Conservation (phyloP, 2,113 vertebrate species). For the Anser brachyrhynchus region DNA sequence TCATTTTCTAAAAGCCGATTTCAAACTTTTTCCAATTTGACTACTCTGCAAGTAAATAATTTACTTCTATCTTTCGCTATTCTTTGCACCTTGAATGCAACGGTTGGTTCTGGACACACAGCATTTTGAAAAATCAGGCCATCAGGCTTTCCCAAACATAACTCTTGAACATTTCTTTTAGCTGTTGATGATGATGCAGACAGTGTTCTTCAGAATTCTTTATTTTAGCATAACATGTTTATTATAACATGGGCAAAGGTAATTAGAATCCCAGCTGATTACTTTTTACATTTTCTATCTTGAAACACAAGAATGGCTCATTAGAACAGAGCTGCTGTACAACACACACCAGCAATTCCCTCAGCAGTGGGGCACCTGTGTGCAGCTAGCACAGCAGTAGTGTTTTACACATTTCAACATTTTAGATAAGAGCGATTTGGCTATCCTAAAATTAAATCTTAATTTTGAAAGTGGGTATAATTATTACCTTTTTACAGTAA, state of each 20-base stretch:
- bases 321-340: background rate
- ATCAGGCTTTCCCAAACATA: background rate
- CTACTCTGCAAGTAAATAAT: background rate
- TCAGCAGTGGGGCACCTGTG: background rate
- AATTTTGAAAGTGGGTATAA: background rate
- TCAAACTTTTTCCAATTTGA: background rate
- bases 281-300: background rate
- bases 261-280: conserved; percentile 11
- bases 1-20: background rate
- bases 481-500: background rate
- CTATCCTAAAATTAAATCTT: background rate
- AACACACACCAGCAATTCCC: background rate
- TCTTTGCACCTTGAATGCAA: background rate
- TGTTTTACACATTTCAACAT: background rate
- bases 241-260: background rate
- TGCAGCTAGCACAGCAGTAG: background rate
- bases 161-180: background rate
- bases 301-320: background rate
- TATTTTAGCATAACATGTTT: conserved; percentile 2
- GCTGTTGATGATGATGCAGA: background rate
- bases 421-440: background rate
- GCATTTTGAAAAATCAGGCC: background rate
- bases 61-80: background rate
- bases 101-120: background rate
- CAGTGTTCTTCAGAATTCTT: background rate